Conservation (phyloP, 2,888 invertebrate genomes). For the Metacarcinus magister region DNA sequence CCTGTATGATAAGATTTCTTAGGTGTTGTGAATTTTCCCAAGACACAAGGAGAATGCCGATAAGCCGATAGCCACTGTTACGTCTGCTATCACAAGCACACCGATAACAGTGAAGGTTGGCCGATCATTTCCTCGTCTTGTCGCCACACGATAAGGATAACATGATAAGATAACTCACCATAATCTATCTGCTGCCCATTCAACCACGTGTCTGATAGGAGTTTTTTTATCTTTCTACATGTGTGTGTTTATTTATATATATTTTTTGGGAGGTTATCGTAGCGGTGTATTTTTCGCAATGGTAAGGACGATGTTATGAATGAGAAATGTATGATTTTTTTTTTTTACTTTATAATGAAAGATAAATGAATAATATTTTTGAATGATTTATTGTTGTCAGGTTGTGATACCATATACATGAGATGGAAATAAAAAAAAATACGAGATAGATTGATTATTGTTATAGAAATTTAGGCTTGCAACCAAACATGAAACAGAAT, state of each 20-base stretch:
- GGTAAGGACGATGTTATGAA: no score
- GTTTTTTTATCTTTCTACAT: neutral
- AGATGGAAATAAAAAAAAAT: no score
- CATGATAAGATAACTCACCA: neutral
- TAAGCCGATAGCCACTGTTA: neutral
- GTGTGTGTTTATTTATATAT: neutral
- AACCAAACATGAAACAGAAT: no score
- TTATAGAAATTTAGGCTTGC: no score
- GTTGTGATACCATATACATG: no score
- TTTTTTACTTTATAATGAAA: no score
- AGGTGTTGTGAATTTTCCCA: neutral
- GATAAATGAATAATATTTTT: no score
- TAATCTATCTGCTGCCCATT: neutral
- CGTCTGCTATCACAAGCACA: neutral
- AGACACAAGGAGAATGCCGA: neutral
- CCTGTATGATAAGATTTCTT: neutral
- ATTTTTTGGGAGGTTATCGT: neutral
- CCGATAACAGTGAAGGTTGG: neutral
- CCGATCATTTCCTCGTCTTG: neutral
- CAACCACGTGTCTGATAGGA: neutral
- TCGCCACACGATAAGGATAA: neutral
- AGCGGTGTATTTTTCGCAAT: neutral
- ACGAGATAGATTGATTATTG: no score
- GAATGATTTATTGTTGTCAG: no score
- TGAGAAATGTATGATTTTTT: no score